Evolutionary conservation across 2,797 vertebrate species (phyloP).

Genomic region (Semotilus atromaculatus): DNA sequence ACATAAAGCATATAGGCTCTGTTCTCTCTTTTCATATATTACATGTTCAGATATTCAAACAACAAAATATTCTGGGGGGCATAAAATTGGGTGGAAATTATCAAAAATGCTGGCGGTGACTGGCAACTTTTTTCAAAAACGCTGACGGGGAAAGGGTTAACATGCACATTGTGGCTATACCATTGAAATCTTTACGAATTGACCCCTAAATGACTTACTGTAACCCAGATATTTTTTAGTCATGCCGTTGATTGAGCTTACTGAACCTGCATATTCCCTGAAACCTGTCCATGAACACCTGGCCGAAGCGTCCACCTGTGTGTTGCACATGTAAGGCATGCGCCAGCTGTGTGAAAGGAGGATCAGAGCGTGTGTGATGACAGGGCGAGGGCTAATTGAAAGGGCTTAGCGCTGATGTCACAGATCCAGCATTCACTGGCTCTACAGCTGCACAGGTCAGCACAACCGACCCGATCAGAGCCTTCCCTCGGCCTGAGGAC

Average conservation of each 20-base stretch:
- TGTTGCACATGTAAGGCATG: neutral
- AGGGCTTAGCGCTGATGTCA: constrained; percentile 73
- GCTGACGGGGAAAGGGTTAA: no score
- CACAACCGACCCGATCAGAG: constrained; percentile 15
- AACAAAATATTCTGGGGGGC: no score
- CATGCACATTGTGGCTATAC: neutral
- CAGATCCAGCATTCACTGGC: constrained; percentile 49
- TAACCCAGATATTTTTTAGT: neutral
- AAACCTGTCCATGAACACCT: constrained; percentile 35
- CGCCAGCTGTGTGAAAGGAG: constrained; percentile 48
- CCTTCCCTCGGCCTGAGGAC: constrained; percentile 4
- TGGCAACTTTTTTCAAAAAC: no score
- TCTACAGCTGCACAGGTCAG: constrained; percentile 71
- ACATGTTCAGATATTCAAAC: no score
- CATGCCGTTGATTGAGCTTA: neutral
- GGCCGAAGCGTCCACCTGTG: constrained; percentile 49
- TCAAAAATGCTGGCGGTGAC: no score
- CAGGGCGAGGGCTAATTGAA: constrained; percentile 76
- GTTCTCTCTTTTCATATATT: no score
- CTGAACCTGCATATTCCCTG: neutral
- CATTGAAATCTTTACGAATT: neutral
- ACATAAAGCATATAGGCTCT: no score
- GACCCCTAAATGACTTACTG: neutral
- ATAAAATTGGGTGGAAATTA: no score
- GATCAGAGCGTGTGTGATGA: constrained; percentile 75